Percentiles rank a stretch among this genome's conserved stretches.
phyloP scores from a whole-genome alignment of 1,140 invertebrate genomes.

The Homalodisca vitripennis region DNA sequence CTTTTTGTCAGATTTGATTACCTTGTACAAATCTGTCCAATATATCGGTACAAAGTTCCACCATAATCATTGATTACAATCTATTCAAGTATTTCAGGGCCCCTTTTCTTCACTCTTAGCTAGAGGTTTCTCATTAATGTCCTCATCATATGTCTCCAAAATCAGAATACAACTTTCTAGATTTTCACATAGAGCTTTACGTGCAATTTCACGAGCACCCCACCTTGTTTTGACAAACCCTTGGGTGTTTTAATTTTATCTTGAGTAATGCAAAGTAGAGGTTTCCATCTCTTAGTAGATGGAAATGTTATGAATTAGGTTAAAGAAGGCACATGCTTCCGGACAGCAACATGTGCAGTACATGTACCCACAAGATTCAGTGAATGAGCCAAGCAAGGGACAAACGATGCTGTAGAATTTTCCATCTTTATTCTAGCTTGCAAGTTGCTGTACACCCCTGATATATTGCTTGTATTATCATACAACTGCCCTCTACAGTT shows the following conservation, averaged over 20 bases:
- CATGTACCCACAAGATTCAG: slow-evolving; percentile 43
- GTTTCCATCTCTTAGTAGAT: slow-evolving; percentile 39
- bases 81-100: slow-evolving; percentile 30
- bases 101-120: slow-evolving; percentile 25
- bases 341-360: slow-evolving; percentile 45
- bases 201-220: slow-evolving; percentile 37
- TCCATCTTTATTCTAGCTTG: slow-evolving; percentile 39
- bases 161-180: background rate
- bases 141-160: slow-evolving; percentile 9
- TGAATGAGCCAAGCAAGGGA: no score
- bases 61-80: slow-evolving; percentile 33
- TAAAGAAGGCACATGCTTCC: no score
- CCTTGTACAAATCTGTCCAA: background rate
- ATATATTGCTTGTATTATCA: slow-evolving; percentile 44
- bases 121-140: no score
- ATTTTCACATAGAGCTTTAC: background rate
- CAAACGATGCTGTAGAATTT: slow-evolving; percentile 44
- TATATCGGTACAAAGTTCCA: background rate
- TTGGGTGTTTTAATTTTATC: slow-evolving; percentile 24
- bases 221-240: slow-evolving; percentile 36
- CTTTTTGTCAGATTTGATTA: background rate
- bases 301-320: slow-evolving; percentile 42
- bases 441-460: slow-evolving; percentile 40
- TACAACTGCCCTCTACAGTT: no score
- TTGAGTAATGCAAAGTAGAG: slow-evolving; percentile 25